phyloP scores from a whole-genome alignment of 2,888 invertebrate species.

The Dysmachus trigonus region DNA sequence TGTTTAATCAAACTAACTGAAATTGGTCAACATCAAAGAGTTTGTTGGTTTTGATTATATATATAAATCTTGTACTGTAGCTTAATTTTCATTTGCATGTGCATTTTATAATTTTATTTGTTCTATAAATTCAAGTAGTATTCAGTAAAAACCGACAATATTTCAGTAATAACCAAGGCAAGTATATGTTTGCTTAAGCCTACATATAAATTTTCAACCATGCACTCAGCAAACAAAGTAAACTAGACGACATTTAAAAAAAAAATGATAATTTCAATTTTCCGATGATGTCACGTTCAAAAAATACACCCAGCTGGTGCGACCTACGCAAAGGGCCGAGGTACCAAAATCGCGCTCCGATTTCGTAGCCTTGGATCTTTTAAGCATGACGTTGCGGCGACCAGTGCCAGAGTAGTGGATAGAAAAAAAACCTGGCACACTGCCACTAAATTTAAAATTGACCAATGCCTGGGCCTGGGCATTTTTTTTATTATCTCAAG shows the following conservation, averaged over 20 bases:
- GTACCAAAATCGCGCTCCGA: not conserved
- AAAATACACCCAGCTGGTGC: not conserved
- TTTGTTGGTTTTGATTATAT: too few relatives aligned
- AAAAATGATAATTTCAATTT: not conserved
- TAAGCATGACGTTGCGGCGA: not conserved
- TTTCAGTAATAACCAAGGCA: too few relatives aligned
- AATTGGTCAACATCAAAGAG: too few relatives aligned
- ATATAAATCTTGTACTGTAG: too few relatives aligned
- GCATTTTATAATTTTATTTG: too few relatives aligned
- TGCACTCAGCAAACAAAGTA: not conserved
- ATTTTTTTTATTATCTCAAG: not conserved
- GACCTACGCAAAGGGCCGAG: conserved; percentile 18
- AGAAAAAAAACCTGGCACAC: not conserved
- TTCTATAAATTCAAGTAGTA: too few relatives aligned
- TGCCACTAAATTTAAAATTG: conserved; percentile 30
- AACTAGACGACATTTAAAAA: not conserved
- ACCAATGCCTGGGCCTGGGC: not conserved
- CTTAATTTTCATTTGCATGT: too few relatives aligned
- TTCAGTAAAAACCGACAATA: too few relatives aligned
- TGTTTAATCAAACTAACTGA: too few relatives aligned
- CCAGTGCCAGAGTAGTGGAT: not conserved
- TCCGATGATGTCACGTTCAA: not conserved
- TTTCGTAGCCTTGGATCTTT: conserved; percentile 16
- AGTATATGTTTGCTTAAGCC: too few relatives aligned
- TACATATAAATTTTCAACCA: too few relatives aligned